Percentiles rank a stretch among this genome's conserved stretches.
phyloP scores from a whole-genome alignment of 2,888 invertebrate genomes.

The Polydrusus tereticollis region DNA sequence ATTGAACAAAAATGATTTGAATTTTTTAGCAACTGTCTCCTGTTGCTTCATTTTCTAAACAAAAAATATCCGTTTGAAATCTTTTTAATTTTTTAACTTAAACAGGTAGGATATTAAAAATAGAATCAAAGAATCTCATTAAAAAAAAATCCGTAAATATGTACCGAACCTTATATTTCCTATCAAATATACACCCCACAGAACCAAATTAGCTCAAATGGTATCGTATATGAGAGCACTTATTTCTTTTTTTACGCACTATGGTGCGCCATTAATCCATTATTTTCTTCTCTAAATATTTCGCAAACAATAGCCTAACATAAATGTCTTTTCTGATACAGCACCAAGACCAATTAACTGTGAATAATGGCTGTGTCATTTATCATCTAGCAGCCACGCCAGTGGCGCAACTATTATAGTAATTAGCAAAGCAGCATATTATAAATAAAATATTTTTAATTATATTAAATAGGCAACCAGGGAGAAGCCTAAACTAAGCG shows the following conservation, averaged over 20 bases:
- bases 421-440: background rate
- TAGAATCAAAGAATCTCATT: no score
- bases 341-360: conserved; percentile 43
- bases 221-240: no score
- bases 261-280: conserved; percentile 24
- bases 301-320: conserved; percentile 43
- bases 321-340: conserved; percentile 46
- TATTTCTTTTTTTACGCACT: background rate
- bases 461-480: background rate
- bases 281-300: conserved; percentile 37
- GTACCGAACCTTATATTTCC: no score
- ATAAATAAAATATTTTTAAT: background rate
- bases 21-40: no score
- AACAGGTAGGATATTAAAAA: no score
- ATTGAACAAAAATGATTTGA: no score
- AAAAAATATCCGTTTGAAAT: no score
- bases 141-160: no score
- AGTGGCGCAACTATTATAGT: conserved; percentile 22
- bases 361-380: conserved; percentile 42
- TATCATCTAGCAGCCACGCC: conserved; percentile 33
- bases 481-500: background rate
- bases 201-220: no score
- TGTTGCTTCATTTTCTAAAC: no score
- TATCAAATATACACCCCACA: no score
- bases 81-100: no score